A percentile compares a stretch with the other conserved stretches of the same genome.
phyloP scores from a whole-genome alignment of 2,113 vertebrate species.

The Ptychochromis oligacanthus region DNA sequence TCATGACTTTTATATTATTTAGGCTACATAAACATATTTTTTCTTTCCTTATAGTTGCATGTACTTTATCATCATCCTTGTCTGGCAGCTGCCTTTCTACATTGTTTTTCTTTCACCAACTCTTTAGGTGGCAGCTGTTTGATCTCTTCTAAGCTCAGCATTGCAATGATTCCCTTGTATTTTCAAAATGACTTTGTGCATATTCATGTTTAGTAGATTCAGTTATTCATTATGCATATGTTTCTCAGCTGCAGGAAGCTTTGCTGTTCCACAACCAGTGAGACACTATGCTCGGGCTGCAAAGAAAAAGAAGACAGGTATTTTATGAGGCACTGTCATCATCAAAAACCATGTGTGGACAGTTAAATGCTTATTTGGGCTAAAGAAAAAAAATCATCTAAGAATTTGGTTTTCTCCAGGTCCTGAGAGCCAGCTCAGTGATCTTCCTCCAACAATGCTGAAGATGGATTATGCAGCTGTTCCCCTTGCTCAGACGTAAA shows the following conservation, averaged over 20 bases:
- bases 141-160: not conserved
- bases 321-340: fast-evolving
- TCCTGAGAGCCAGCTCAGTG: slow-evolving; percentile 84
- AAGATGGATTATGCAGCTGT: slow-evolving; percentile 85
- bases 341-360: not conserved
- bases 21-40: too few relatives aligned
- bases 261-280: slow-evolving; percentile 67
- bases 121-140: not conserved
- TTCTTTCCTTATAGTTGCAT: too few relatives aligned
- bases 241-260: slow-evolving; percentile 62
- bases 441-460: slow-evolving; percentile 83
- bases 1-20: too few relatives aligned
- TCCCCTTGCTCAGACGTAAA: slow-evolving; percentile 82
- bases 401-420: slow-evolving; percentile 60
- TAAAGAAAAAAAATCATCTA: not conserved
- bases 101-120: not conserved
- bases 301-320: slow-evolving; percentile 80
- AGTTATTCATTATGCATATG: too few relatives aligned
- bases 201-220: too few relatives aligned
- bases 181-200: not conserved
- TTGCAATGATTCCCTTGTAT: not conserved
- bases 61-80: not conserved
- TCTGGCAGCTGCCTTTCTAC: not conserved
- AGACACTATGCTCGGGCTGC: slow-evolving; percentile 79
- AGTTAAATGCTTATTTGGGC: not conserved